These are phyloP conservation scores for Amyelois transitella DNA, from an alignment of 1,140 invertebrate genomes.

Conservation along the genomic window DNA sequence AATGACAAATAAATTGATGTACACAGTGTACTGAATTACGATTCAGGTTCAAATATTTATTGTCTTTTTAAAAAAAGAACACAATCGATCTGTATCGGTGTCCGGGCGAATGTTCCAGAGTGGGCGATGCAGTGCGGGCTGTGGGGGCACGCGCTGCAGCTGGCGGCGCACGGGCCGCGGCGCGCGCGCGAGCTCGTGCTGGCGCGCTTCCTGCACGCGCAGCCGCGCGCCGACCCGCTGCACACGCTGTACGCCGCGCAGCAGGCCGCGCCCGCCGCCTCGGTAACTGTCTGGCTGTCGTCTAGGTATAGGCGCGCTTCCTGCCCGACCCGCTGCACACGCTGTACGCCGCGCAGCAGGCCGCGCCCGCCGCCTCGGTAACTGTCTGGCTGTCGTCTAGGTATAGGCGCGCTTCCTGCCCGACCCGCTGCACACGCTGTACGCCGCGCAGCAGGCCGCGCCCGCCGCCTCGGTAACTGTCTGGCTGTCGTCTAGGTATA, in stretches of 20 bases:
- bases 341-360: neutral
- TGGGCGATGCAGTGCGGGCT: slow-evolving; percentile 91
- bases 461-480: neutral
- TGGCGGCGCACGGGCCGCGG: slow-evolving; percentile 87
- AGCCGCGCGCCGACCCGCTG: slow-evolving; percentile 90
- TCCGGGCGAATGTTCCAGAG: slow-evolving; percentile 73
- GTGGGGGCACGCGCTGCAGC: slow-evolving; percentile 95
- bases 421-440: neutral
- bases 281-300: too few species aligned
- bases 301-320: too few species aligned
- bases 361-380: neutral
- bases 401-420: slow-evolving; percentile 45
- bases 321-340: neutral
- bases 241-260: slow-evolving; percentile 95
- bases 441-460: neutral
- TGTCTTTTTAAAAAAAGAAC: too few species aligned
- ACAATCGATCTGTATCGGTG: neutral
- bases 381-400: too few species aligned
- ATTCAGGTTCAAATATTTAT: too few species aligned
- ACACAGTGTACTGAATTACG: too few species aligned
- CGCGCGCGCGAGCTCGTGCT: slow-evolving; percentile 91
- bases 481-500: too few species aligned
- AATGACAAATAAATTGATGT: too few species aligned
- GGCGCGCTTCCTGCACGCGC: slow-evolving; percentile 91
- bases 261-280: slow-evolving; percentile 89